Evolutionary conservation across 2,888 invertebrate genomes (phyloP).

Genomic region (Acleris cristana): DNA sequence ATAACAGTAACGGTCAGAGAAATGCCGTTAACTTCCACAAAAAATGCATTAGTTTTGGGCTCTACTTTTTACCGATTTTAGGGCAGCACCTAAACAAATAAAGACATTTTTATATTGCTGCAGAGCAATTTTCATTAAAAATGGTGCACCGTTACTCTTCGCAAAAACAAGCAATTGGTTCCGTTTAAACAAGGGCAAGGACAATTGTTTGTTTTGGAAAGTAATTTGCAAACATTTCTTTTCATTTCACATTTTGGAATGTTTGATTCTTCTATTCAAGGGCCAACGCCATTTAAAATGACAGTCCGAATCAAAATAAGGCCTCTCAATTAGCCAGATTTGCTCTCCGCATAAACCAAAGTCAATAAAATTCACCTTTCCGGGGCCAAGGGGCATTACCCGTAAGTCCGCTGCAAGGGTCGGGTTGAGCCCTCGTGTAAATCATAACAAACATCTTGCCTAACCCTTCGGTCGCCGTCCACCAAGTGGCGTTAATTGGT

Average conservation of each 20-base stretch:
- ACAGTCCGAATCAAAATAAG: conserved; percentile 22
- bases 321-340: conserved; percentile 28
- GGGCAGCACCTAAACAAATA: conserved; percentile 69
- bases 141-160: conserved; percentile 31
- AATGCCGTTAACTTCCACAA: conserved; percentile 46
- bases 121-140: conserved; percentile 46
- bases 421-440: conserved; percentile 65
- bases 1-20: conserved; percentile 43
- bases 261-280: background rate
- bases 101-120: conserved; percentile 69
- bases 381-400: conserved; percentile 26
- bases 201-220: conserved; percentile 28
- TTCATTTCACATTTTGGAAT: background rate
- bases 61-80: conserved; percentile 77
- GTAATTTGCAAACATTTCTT: conserved; percentile 27
- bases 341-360: conserved; percentile 28
- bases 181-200: conserved; percentile 33
- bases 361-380: conserved; percentile 37
- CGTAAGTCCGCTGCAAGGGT: conserved; percentile 43
- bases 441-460: conserved; percentile 80
- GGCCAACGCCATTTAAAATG: background rate
- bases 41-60: conserved; percentile 65
- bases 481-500: conserved; percentile 79
- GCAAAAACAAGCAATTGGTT: conserved; percentile 26
- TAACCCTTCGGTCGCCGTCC: conserved; percentile 72